Percentiles rank a stretch among this genome's conserved stretches.
Conservation (phyloP, 2,113 vertebrate genomes). For the Melanocharis versteri region DNA sequence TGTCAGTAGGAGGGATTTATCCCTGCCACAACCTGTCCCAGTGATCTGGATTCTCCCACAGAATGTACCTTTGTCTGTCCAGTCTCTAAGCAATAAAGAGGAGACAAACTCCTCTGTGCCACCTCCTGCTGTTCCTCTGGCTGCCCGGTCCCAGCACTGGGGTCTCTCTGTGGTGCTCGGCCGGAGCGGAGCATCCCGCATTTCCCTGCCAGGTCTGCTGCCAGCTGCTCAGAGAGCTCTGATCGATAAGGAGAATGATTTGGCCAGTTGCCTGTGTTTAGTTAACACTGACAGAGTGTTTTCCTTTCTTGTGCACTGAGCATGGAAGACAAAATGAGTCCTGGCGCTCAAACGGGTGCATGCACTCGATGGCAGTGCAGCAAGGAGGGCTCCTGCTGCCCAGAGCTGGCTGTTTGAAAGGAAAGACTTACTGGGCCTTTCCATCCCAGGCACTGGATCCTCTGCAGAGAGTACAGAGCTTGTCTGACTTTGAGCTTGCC, state of each 20-base stretch:
- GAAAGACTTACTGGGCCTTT: background rate
- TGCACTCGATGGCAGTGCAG: rapidly evolving
- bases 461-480: background rate
- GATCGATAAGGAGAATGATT: background rate
- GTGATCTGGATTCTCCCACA: rapidly evolving
- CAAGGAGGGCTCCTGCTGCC: background rate
- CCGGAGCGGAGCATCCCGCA: rapidly evolving
- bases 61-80: background rate
- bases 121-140: rapidly evolving
- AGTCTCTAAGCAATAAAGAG: background rate
- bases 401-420: background rate
- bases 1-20: background rate
- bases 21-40: background rate
- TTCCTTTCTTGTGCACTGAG: background rate
- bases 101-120: rapidly evolving
- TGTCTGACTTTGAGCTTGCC: background rate
- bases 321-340: background rate
- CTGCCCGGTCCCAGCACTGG: background rate
- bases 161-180: background rate
- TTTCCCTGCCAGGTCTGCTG: background rate
- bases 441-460: background rate
- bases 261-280: background rate
- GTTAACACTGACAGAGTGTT: background rate
- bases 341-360: background rate
- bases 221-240: background rate